Percentiles rank a stretch among this genome's conserved stretches.
phyloP scores from a whole-genome alignment of 2,888 invertebrate species.

The Acanthococcus lagerstroemiae region DNA sequence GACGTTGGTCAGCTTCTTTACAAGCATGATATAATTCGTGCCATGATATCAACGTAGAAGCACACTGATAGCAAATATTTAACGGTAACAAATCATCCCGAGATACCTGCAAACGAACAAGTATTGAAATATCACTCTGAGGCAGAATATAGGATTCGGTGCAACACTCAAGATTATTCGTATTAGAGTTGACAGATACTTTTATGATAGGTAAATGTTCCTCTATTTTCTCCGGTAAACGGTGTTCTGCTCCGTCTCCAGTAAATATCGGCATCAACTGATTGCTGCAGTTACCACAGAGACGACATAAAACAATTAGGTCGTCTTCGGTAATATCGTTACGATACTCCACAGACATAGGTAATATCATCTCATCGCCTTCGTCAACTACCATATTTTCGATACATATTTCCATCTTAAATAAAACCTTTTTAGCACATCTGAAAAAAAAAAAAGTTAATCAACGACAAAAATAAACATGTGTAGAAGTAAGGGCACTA shows the following conservation, averaged over 20 bases:
- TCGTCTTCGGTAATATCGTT: not conserved
- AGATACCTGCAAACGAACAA: not conserved
- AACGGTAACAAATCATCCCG: slow-evolving; percentile 4
- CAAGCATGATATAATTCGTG: slow-evolving; percentile 5
- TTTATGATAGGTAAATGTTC: slow-evolving; percentile 9
- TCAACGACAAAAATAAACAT: no score
- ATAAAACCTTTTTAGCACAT: no score
- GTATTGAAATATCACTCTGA: not conserved
- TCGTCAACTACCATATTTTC: not conserved
- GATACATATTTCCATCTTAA: not conserved
- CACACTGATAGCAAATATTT: slow-evolving; percentile 5
- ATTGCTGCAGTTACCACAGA: slow-evolving; percentile 3
- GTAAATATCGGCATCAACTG: slow-evolving; percentile 22
- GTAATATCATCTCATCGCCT: not conserved
- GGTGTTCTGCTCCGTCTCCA: slow-evolving; percentile 8
- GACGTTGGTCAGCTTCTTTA: not conserved
- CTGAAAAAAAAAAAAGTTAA: no score
- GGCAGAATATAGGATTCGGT: not conserved
- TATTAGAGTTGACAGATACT: slow-evolving; percentile 2
- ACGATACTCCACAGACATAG: not conserved
- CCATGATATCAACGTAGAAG: slow-evolving; percentile 1
- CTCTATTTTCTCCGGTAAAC: slow-evolving; percentile 10
- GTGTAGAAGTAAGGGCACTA: no score
- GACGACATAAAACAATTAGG: slow-evolving; percentile 5
- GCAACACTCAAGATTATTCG: not conserved